Evolutionary conservation across 1,140 invertebrate genomes (phyloP), one percentile per base, ranked within the genome.

Genomic region (Drosophila virilis): DNA sequence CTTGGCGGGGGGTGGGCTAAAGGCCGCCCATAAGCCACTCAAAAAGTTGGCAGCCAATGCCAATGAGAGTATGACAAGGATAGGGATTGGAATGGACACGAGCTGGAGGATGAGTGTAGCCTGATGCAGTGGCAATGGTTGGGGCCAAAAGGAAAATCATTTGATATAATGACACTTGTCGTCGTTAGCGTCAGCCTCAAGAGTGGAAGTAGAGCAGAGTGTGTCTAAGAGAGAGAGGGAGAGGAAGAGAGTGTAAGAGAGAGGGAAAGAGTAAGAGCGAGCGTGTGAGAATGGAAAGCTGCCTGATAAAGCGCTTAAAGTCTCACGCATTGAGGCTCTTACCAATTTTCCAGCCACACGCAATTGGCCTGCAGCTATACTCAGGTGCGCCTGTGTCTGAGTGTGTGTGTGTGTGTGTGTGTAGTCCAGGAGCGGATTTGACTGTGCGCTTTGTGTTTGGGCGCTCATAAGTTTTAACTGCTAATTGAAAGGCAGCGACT

Each of bases 161-260:
- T 88, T 82, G 83, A 77, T 79, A 88, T 88, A 86, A 88, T 77
- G 83, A 83, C 83, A 86, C 84, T 86, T 88, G 83, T 88, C 79
- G 72, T 88, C 66, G 65, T 75, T 58, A 61, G 33, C 40, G 32
- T 76, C 67, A 57, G 65, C 37, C 15, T 35, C 17, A 42, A 37
- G 55, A 32, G 15, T 65, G 60, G 55, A 67, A 83, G 4, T 60
- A 67, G 43, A 48, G 60, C 62, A 83, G 69, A 67, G 80, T 80
- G 68, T 83, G 80, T 43, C 2, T 8, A 70, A 52, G 45, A 61
- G 65, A 17, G 46, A 64, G 48, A 59, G 54, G 22, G 10, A 35
- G 12, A 46, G 9, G 35, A 6, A 43, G 37, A 52, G 15, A n/a
- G 43, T 10, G 28, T 8, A 28, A 28, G 10, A 46, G 32, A n/a